Percentiles rank a stretch among this genome's conserved stretches.
Conservation (phyloP, 2,797 vertebrate species). For the Discoglossus pictus region DNA sequence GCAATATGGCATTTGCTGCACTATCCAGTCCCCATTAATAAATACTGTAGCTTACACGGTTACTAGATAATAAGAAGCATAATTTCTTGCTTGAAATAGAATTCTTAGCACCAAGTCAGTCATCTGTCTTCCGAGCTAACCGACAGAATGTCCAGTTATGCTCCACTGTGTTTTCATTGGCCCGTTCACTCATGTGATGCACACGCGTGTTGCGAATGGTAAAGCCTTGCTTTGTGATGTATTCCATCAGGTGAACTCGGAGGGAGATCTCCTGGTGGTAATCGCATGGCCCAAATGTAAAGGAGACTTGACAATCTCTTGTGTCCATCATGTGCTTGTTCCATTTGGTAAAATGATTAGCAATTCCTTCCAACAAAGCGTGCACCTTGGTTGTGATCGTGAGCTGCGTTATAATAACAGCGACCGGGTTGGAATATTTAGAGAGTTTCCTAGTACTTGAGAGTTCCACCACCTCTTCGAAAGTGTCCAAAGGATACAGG, state of each 20-base stretch:
- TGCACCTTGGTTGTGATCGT: conserved; percentile 97
- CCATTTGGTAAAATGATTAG: conserved; percentile 97
- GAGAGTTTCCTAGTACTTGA: conserved; percentile 97
- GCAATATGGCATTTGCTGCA: conserved; percentile 57
- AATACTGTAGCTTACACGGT: conserved; percentile 68
- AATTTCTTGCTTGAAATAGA: too few species aligned
- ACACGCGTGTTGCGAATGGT: conserved; percentile 94
- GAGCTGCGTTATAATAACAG: conserved; percentile 96
- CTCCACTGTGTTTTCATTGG: conserved; percentile 98
- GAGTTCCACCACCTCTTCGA: conserved; percentile 95
- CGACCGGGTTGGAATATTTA: conserved; percentile 97
- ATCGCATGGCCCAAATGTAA: conserved; percentile 97
- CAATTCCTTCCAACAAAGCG: conserved; percentile 90
- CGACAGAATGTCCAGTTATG: conserved; percentile 99
- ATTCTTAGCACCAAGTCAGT: conserved; percentile 74
- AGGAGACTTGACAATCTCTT: conserved; percentile 97
- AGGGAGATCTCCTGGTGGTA: conserved; percentile 97
- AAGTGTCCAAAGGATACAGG: conserved; percentile 91
- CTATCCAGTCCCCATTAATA: conserved; percentile 71
- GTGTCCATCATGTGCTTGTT: conserved; percentile 99
- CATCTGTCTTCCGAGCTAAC: conserved; percentile 91
- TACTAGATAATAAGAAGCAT: conserved; percentile 4
- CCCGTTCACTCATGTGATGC: conserved; percentile 97
- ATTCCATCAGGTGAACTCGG: conserved; percentile 96
- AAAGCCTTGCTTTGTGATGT: conserved; percentile 97